Conservation (phyloP, 1,140 invertebrate species). For the Drosophila parvula region DNA sequence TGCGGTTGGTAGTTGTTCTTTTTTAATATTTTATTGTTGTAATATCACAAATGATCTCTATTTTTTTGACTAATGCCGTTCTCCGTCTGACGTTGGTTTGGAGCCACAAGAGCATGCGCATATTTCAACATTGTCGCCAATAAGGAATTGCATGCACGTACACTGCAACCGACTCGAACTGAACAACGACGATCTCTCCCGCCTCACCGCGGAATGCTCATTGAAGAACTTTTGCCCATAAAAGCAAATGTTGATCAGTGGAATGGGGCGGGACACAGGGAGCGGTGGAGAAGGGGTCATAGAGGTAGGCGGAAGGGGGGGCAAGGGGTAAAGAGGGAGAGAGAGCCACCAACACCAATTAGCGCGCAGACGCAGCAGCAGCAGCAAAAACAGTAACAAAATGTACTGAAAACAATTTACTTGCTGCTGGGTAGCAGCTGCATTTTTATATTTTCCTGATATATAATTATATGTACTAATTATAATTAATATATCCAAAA, state of each 20-base stretch:
- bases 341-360: constrained; percentile 61
- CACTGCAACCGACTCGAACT: constrained; percentile 22
- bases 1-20: background rate
- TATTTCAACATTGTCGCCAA: constrained; percentile 75
- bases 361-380: constrained; percentile 64
- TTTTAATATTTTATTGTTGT: background rate
- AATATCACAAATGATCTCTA: constrained; percentile 2
- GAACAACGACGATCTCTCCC: background rate
- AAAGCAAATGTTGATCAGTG: constrained; percentile 41
- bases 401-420: constrained; percentile 15
- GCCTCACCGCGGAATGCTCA: background rate
- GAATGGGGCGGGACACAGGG: constrained; percentile 4
- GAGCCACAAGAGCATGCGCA: constrained; percentile 18
- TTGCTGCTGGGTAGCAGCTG: no score
- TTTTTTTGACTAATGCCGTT: constrained; percentile 7
- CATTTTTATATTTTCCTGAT: no score
- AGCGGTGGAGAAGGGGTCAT: background rate
- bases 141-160: constrained; percentile 77
- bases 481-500: no score
- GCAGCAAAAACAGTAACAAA: constrained; percentile 43
- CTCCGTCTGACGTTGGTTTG: background rate
- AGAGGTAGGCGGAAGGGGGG: background rate
- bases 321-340: background rate
- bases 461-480: no score
- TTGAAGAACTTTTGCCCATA: constrained; percentile 58